Evolutionary conservation across 2,888 invertebrate species (phyloP).

Genomic region (Steromphala cineraria): DNA sequence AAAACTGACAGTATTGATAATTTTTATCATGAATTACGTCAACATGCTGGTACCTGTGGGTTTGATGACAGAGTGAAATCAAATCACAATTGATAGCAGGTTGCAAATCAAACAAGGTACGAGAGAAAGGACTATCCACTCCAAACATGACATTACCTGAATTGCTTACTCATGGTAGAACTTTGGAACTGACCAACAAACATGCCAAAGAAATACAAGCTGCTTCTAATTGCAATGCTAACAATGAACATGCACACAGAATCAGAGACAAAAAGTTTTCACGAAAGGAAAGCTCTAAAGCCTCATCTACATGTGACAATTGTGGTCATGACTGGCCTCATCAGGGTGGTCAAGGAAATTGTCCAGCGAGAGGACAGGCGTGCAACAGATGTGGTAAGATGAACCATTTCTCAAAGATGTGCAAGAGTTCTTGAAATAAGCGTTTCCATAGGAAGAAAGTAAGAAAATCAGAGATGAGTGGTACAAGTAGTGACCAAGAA

Average conservation of each 20-base stretch:
- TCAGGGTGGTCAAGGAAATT: too few relatives aligned
- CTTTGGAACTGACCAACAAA: background rate
- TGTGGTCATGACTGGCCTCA: background rate
- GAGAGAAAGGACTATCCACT: background rate
- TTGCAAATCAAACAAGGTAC: background rate
- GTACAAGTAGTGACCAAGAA: background rate
- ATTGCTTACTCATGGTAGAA: background rate
- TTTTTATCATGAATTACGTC: background rate
- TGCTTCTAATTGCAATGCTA: background rate
- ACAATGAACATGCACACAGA: background rate
- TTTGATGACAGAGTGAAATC: background rate
- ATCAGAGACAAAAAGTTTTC: background rate
- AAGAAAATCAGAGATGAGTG: too few relatives aligned
- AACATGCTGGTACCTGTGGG: background rate
- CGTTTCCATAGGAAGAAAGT: too few relatives aligned
- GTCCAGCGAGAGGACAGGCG: background rate
- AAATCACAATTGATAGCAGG: too few relatives aligned
- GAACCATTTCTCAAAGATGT: too few relatives aligned
- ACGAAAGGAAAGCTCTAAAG: background rate
- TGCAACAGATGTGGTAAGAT: background rate
- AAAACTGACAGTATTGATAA: background rate
- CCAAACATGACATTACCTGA: background rate
- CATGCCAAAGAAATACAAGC: background rate
- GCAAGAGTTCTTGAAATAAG: background rate
- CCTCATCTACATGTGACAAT: background rate